Evolutionary conservation across 2,113 vertebrate species (phyloP), one percentile per base, ranked within the genome.

Genomic region (Solea senegalensis): DNA sequence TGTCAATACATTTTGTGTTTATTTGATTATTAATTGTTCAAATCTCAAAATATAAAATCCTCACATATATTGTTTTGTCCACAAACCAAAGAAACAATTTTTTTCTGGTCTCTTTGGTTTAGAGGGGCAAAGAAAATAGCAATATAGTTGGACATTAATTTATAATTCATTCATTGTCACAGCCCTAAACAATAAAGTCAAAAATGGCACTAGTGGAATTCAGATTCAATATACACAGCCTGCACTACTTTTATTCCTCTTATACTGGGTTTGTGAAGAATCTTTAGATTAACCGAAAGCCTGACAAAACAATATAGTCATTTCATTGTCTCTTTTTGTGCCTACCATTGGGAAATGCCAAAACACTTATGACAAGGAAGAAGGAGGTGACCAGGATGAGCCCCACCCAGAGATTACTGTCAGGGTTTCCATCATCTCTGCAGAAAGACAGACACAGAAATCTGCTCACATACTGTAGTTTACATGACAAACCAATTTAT

Each of bases 261-360:
- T 6, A 28, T 54, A 4, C 40, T 34, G 12, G 50, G 21, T 61
- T 9, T 55, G 51, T 49, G 13, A 16, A 70, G 7, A 6, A 49
- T n/a, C 16, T 57, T 41, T 9, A 43, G 9, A 9, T 43, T 9
- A 9, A 43, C 41, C 41, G 41, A 43, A 43, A 44, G 10, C 45
- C 13, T 48, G 45, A 48, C 8, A 27, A 39, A 56, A 56, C 28
- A 39, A 3, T 13, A 15, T 12, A 39, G 1, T 15, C 5, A 12
- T 6, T 14, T 12, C 39, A 4, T 2, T 16, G 39, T 15, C 9
- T 41, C 41, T 10, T 34, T 45, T 27, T 15, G 4, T 21, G 4
- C 95, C 95, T 90, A 99, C 97, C 98, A 67, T 99, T 99, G 34
- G 98, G 98, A 92, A 99, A 99, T 61, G 98, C 97, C 82, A 99